phyloP scores from a whole-genome alignment of 2,797 vertebrate genomes.

The Falco rusticolus region DNA sequence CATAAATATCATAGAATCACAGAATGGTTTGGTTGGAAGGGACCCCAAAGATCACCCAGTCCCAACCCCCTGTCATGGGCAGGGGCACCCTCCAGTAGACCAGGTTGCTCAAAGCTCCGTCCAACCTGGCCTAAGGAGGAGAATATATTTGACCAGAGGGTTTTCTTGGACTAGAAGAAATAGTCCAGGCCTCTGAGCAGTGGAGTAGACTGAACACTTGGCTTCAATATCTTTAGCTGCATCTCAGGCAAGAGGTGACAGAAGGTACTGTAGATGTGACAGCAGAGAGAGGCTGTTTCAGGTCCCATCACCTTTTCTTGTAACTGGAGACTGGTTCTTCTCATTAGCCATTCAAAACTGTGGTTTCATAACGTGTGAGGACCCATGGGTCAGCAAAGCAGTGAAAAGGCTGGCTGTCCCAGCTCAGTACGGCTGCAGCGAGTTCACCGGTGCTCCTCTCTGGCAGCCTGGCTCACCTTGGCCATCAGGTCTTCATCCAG shows the following conservation, averaged over 20 bases:
- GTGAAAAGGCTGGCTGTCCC: not conserved
- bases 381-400: not conserved
- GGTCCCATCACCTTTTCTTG: not conserved
- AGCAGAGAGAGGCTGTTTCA: not conserved
- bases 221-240: not conserved
- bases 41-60: no score
- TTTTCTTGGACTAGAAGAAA: not conserved
- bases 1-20: not conserved
- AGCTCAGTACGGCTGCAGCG: accelerated
- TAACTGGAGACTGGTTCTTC: not conserved
- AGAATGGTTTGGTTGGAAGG: no score
- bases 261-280: not conserved
- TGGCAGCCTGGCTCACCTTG: not conserved
- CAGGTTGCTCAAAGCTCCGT: no score
- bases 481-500: not conserved
- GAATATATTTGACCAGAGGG: not conserved
- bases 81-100: no score
- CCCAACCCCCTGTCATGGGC: no score
- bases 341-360: not conserved
- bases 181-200: not conserved
- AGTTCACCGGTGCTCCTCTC: not conserved
- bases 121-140: not conserved
- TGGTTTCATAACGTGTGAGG: not conserved
- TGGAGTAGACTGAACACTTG: not conserved
- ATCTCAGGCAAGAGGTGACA: not conserved